Percentiles rank a stretch among this genome's conserved stretches.
Conservation (phyloP, 2,797 vertebrate genomes). For the Rhabdomys pumilio region DNA sequence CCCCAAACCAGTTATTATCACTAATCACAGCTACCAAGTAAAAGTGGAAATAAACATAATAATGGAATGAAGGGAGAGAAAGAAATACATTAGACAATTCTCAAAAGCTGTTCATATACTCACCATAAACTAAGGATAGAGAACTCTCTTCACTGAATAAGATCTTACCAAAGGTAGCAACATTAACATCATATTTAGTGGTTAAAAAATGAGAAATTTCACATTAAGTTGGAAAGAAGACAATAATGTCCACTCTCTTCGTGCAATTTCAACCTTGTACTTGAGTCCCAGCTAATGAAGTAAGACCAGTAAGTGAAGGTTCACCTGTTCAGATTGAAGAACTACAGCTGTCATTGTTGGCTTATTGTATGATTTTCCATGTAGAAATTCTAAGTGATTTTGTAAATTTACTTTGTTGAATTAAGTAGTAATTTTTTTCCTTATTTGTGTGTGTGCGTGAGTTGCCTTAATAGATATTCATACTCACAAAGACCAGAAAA, state of each 20-base stretch:
- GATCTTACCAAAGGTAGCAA: background rate
- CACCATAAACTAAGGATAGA: background rate
- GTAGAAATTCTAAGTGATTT: background rate
- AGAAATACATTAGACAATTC: background rate
- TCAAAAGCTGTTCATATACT: background rate
- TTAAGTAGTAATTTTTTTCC: background rate
- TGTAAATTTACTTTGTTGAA: background rate
- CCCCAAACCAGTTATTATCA: background rate
- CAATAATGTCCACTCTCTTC: background rate
- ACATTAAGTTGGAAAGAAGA: background rate
- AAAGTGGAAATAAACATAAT: background rate
- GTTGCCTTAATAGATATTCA: background rate
- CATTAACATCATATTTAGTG: background rate
- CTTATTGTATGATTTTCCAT: background rate
- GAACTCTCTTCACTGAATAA: background rate
- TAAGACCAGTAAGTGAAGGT: background rate
- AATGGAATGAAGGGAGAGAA: background rate
- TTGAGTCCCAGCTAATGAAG: background rate
- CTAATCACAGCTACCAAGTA: too few species aligned
- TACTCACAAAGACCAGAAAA: background rate
- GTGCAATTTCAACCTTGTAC: background rate
- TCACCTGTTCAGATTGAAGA: background rate
- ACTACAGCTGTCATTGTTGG: background rate
- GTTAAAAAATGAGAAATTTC: background rate
- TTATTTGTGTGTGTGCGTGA: background rate